Conservation (phyloP, 2,888 invertebrate species). For the Masnerella sp. region DNA sequence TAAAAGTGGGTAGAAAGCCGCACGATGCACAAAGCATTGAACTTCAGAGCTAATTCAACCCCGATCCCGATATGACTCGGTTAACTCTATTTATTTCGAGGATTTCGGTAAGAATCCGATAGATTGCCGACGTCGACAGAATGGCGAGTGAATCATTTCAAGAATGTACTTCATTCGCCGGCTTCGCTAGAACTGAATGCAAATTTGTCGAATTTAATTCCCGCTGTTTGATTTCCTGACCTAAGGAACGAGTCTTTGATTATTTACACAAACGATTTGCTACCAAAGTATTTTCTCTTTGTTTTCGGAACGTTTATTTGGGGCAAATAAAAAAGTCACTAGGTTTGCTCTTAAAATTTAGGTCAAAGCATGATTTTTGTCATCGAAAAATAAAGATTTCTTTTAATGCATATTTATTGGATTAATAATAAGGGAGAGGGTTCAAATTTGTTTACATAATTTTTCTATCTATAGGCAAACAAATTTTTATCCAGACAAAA, state of each 20-base stretch:
- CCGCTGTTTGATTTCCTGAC: slow-evolving; percentile 11
- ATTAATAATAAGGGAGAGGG: no score
- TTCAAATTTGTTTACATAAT: no score
- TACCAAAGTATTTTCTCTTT: background rate
- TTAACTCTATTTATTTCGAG: slow-evolving; percentile 47
- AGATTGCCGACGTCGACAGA: slow-evolving; percentile 32
- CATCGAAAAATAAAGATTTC: no score
- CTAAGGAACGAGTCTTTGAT: background rate
- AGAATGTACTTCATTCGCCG: slow-evolving; percentile 34
- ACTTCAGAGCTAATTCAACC: slow-evolving; percentile 22
- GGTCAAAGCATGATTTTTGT: no score
- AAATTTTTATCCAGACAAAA: no score
- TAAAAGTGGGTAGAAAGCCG: background rate
- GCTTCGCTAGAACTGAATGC: slow-evolving; percentile 8
- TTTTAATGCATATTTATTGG: background rate
- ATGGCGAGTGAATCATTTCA: slow-evolving; percentile 43
- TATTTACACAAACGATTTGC: background rate
- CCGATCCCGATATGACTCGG: slow-evolving; percentile 44
- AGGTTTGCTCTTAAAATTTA: no score
- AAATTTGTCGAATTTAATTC: slow-evolving; percentile 38
- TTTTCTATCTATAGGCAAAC: no score
- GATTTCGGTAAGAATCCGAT: slow-evolving; percentile 44
- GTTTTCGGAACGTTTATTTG: background rate
- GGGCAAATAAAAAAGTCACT: no score
- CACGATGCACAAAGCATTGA: slow-evolving; percentile 13